These are phyloP conservation scores for Tricholaema leucomelas DNA, from an alignment of 2,113 vertebrate species.

Conservation along the genomic window DNA sequence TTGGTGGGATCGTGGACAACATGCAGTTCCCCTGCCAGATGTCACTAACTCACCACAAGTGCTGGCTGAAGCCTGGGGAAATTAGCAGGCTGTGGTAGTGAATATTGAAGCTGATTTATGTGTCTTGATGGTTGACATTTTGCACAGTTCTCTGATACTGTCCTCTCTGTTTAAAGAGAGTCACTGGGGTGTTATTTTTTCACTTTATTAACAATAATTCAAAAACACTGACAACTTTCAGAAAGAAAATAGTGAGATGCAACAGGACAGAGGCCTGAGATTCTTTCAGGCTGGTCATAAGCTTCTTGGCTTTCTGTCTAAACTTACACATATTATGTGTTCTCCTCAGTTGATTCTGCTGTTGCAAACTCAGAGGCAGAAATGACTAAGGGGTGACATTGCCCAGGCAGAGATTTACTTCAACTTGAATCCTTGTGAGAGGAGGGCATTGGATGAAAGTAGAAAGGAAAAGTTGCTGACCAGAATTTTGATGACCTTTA, in stretches of 20 bases:
- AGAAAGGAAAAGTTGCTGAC: neutral
- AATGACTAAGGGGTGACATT: neutral
- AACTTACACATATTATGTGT: neutral
- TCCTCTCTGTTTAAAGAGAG: neutral
- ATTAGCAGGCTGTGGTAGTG: neutral
- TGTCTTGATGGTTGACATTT: neutral
- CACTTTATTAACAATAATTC: neutral
- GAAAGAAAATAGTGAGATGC: neutral
- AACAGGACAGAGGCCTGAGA: neutral
- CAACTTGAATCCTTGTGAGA: neutral
- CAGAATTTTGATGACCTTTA: neutral
- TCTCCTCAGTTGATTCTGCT: neutral
- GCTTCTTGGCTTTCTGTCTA: neutral
- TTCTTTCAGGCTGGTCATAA: neutral
- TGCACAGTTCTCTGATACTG: neutral
- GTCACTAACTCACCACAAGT: neutral
- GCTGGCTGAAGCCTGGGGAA: neutral
- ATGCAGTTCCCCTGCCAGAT: neutral
- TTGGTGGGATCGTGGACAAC: accelerated
- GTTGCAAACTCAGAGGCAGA: neutral
- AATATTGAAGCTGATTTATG: neutral
- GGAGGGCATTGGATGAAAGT: neutral
- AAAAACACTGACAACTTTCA: neutral
- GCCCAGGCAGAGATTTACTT: neutral
- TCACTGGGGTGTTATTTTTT: neutral